Evolutionary conservation across 2,113 vertebrate species (phyloP).

Genomic region (Triplophysa dalaica): DNA sequence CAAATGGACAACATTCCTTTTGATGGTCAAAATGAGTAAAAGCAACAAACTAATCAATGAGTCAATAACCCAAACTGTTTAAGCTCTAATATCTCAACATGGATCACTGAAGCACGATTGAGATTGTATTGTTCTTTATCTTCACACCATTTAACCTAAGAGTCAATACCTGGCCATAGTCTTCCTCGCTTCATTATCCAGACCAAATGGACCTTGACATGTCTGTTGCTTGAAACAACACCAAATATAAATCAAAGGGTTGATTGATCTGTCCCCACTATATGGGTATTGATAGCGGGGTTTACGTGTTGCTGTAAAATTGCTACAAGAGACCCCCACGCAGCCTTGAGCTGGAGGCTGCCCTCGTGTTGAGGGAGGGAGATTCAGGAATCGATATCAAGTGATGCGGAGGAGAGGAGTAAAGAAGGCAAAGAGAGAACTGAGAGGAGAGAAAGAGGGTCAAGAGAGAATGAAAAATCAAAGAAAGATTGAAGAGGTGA

Average conservation of each 20-base stretch:
- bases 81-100: slow-evolving; percentile 19
- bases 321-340: slow-evolving; percentile 63
- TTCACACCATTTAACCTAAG: slow-evolving; percentile 28
- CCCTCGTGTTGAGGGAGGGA: slow-evolving; percentile 18
- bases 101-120: slow-evolving; percentile 16
- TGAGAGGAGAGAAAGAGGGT: slow-evolving; percentile 58
- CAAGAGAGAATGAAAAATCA: slow-evolving; percentile 55
- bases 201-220: slow-evolving; percentile 51
- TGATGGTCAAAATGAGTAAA: background rate
- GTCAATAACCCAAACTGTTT: slow-evolving; percentile 36
- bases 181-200: slow-evolving; percentile 55
- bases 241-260: slow-evolving; percentile 56
- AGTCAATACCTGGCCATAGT: slow-evolving; percentile 59
- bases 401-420: slow-evolving; percentile 63
- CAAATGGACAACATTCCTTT: background rate
- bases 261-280: slow-evolving; percentile 58
- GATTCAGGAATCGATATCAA: slow-evolving; percentile 73
- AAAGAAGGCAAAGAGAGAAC: slow-evolving; percentile 57
- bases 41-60: slow-evolving; percentile 10
- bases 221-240: slow-evolving; percentile 38
- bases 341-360: slow-evolving; percentile 68
- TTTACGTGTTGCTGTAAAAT: slow-evolving; percentile 64
- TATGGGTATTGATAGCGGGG: slow-evolving; percentile 53
- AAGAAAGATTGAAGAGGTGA: slow-evolving; percentile 55
- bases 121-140: slow-evolving; percentile 33